phyloP scores from a whole-genome alignment of 1,140 invertebrate species.

The Heliconius eleuchia region DNA sequence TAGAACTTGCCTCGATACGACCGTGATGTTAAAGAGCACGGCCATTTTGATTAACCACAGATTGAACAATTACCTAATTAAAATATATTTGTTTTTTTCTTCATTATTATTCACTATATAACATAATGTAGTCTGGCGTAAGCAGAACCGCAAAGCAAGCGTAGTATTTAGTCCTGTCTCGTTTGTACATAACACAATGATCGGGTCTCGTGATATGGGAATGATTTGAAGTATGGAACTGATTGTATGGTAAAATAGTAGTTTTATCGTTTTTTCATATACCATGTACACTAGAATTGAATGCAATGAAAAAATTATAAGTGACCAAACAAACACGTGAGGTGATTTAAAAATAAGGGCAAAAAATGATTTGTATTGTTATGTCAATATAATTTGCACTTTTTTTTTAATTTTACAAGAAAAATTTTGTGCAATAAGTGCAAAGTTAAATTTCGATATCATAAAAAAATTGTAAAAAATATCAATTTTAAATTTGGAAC shows the following conservation, averaged over 20 bases:
- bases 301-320: constrained; percentile 11
- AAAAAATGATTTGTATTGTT: not conserved
- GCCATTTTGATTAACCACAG: not conserved
- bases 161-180: constrained; percentile 24
- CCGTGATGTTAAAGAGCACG: not conserved
- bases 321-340: constrained; percentile 15
- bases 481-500: not conserved
- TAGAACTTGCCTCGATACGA: constrained; percentile 22
- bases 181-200: constrained; percentile 38
- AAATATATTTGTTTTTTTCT: not conserved
- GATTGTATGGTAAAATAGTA: constrained; percentile 35
- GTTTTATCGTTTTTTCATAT: not conserved
- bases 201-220: constrained; percentile 33
- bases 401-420: not conserved
- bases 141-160: constrained; percentile 46
- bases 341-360: not conserved
- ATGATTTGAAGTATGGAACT: constrained; percentile 37
- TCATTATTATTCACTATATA: not conserved
- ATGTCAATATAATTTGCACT: not conserved
- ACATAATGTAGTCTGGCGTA: constrained; percentile 28
- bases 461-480: no score
- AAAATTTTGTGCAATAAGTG: not conserved
- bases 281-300: constrained; percentile 31
- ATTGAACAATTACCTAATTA: not conserved
- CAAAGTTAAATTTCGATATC: not conserved